phyloP scores from a whole-genome alignment of 53 echinoderm and acorn worm species.

The Temnopleurus reevesii region DNA sequence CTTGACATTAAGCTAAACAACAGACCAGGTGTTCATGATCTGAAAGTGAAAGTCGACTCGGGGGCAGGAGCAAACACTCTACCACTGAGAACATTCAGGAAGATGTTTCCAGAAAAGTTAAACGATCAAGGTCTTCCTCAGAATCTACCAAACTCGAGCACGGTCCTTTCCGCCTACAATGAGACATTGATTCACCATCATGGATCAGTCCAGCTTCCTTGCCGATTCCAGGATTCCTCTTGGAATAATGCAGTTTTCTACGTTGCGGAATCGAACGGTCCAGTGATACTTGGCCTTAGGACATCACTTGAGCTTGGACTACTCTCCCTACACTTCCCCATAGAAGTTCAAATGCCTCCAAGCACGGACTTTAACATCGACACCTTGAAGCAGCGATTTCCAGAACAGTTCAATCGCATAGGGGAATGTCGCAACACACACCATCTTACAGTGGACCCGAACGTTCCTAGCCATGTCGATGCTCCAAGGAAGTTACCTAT shows the following conservation, averaged over 20 bases:
- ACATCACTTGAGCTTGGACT: too few relatives aligned
- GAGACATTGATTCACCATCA: slow-evolving; percentile 62
- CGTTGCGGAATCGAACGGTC: slow-evolving; percentile 52
- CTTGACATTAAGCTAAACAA: not conserved
- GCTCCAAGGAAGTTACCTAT: slow-evolving; percentile 60
- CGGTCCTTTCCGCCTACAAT: slow-evolving; percentile 64
- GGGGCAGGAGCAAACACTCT: slow-evolving; percentile 48
- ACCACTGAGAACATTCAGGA: not conserved
- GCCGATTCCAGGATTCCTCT: not conserved
- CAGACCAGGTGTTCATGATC: slow-evolving; percentile 5
- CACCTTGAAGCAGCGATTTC: not conserved
- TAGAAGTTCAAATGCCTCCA: slow-evolving; percentile 14
- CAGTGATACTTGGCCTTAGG: slow-evolving; percentile 57
- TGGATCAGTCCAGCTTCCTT: slow-evolving; percentile 50
- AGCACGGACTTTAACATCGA: not conserved
- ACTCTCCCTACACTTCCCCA: too few relatives aligned
- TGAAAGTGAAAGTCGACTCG: slow-evolving; percentile 63
- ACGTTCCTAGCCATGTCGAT: slow-evolving; percentile 43
- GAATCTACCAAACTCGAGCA: not conserved
- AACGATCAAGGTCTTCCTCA: slow-evolving; percentile 36
- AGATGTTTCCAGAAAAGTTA: slow-evolving; percentile 27
- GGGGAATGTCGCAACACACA: slow-evolving; percentile 36
- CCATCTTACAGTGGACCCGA: slow-evolving; percentile 36
- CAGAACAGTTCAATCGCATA: slow-evolving; percentile 61
- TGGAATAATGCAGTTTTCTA: slow-evolving; percentile 52